These are phyloP conservation scores for Acanthoscelides obtectus DNA, from an alignment of 2,888 invertebrate species.

Conservation along the genomic window DNA sequence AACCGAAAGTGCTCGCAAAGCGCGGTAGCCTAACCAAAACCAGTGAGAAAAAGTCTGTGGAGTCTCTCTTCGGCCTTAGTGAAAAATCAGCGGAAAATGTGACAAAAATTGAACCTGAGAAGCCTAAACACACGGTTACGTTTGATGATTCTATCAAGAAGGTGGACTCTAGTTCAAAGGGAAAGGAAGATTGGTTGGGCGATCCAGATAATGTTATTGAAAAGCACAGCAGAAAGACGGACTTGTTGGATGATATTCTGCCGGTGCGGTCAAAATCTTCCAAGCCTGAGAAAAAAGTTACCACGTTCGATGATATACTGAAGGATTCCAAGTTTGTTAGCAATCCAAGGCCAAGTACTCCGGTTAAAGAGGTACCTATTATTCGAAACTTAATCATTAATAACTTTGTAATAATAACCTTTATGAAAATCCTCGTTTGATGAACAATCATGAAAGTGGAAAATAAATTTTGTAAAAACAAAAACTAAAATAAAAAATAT, in stretches of 20 bases:
- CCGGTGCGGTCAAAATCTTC: conserved; percentile 26
- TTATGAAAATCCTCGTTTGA: no score
- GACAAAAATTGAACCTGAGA: conserved; percentile 7
- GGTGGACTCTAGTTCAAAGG: conserved; percentile 14
- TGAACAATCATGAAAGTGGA: no score
- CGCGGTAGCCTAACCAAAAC: conserved; percentile 31
- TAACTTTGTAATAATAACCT: not conserved
- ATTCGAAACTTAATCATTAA: not conserved
- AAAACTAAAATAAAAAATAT: no score
- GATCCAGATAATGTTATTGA: conserved; percentile 19
- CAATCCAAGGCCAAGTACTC: conserved; percentile 5
- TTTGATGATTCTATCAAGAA: conserved; percentile 15
- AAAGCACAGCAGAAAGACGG: conserved; percentile 31
- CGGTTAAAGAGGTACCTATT: conserved; percentile 1
- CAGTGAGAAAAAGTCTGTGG: conserved; percentile 38
- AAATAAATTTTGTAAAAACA: no score
- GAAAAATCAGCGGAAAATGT: conserved; percentile 12
- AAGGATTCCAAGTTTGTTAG: conserved; percentile 33
- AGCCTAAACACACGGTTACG: conserved; percentile 15
- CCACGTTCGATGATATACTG: conserved; percentile 39
- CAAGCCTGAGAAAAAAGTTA: conserved; percentile 28
- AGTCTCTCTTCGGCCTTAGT: conserved; percentile 30
- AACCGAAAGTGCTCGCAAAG: conserved; percentile 46
- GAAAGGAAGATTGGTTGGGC: conserved; percentile 36
- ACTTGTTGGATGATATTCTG: conserved; percentile 41